These are phyloP conservation scores for Liparis tanakae DNA, from an alignment of 2,797 vertebrate genomes.

Conservation along the genomic window DNA sequence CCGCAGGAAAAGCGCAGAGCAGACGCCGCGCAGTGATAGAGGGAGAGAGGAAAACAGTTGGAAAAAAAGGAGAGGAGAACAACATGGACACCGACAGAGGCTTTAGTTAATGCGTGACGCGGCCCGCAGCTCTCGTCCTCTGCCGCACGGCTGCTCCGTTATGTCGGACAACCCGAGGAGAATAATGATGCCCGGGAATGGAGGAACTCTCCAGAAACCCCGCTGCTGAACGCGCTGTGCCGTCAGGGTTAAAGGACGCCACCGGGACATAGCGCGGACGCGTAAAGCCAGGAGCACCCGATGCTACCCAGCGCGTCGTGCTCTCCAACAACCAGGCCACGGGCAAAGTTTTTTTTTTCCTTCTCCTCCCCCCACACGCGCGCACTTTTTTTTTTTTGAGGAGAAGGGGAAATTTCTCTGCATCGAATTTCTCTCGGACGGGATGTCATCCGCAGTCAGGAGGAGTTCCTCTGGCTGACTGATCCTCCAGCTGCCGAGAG, in stretches of 20 bases:
- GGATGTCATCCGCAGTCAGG: constrained; percentile 72
- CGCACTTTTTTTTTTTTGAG: background rate
- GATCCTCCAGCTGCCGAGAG: constrained; percentile 59
- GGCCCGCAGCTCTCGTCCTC: constrained; percentile 20
- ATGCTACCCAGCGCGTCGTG: constrained; percentile 21
- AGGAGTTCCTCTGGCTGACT: constrained; percentile 65
- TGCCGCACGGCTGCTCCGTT: constrained; percentile 47
- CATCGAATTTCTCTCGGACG: constrained; percentile 75
- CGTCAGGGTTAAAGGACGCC: constrained; percentile 19
- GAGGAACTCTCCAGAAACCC: constrained; percentile 64
- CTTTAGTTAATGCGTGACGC: background rate
- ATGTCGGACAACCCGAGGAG: constrained; percentile 57
- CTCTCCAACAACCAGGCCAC: constrained; percentile 46
- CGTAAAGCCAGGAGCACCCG: constrained; percentile 37
- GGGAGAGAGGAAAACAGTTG: constrained; percentile 49
- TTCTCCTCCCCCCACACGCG: background rate
- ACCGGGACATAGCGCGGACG: constrained; percentile 11
- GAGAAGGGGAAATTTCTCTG: constrained; percentile 67
- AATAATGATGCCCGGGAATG: constrained; percentile 66
- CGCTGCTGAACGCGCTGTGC: constrained; percentile 48
- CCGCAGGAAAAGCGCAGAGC: constrained; percentile 86
- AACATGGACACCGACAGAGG: constrained; percentile 51
- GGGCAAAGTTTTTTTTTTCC: constrained; percentile 50
- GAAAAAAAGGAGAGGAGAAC: constrained; percentile 30
- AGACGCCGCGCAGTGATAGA: constrained; percentile 55